Conservation (phyloP, 2,888 invertebrate species). For the Thalpophila matura region DNA sequence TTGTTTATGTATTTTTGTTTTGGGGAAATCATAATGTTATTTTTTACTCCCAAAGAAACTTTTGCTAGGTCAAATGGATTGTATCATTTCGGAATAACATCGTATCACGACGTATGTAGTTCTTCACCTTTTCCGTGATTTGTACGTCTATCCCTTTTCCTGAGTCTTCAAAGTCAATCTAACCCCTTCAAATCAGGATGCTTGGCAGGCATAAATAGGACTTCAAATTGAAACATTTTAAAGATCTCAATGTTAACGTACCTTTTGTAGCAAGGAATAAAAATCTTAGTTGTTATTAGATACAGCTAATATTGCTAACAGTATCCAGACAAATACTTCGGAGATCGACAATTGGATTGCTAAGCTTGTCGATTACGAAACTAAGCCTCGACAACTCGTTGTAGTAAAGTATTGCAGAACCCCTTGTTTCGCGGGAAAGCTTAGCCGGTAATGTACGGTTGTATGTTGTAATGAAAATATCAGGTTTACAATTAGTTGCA, state of each 20-base stretch:
- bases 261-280: slow-evolving; percentile 9
- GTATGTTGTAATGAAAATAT: slow-evolving; percentile 27
- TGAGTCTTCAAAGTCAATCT: not conserved
- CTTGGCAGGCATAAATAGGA: too few species aligned
- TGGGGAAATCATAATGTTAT: not conserved
- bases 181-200: too few species aligned
- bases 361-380: slow-evolving; percentile 25
- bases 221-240: not conserved
- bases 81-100: too few species aligned
- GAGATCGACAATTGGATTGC: slow-evolving; percentile 30
- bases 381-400: slow-evolving; percentile 1
- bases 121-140: too few species aligned
- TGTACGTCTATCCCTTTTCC: too few species aligned
- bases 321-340: not conserved
- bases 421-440: slow-evolving; percentile 17
- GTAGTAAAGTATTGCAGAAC: slow-evolving; percentile 20
- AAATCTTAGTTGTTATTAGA: slow-evolving; percentile 8
- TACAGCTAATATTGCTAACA: slow-evolving; percentile 3
- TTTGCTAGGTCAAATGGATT: slow-evolving; percentile 1
- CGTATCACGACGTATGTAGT: too few species aligned
- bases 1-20: not conserved
- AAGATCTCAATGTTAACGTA: not conserved
- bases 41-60: not conserved
- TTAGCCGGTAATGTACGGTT: slow-evolving; percentile 6
- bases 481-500: slow-evolving; percentile 1